phyloP scores from a whole-genome alignment of 1,140 invertebrate species.

The Bombus ignitus region DNA sequence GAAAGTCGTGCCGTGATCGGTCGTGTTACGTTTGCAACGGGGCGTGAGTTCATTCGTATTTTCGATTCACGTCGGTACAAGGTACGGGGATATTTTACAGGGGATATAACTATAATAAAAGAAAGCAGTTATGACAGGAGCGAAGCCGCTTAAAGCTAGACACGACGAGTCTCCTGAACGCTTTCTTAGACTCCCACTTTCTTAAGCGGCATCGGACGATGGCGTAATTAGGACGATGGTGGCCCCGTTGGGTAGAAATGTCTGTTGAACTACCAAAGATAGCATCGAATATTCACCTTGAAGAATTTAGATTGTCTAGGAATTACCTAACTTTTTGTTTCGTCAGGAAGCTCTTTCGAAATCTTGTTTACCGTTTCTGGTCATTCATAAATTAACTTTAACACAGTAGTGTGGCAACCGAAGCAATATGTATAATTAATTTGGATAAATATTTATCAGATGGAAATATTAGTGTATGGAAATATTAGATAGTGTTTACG shows the following conservation, averaged over 20 bases:
- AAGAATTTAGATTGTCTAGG: background rate
- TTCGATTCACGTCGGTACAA: conserved; percentile 30
- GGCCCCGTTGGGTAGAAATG: background rate
- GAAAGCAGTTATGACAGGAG: conserved; percentile 23
- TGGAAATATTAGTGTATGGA: no score
- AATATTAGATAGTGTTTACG: no score
- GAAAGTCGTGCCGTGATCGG: conserved; percentile 34
- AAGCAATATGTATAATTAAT: no score
- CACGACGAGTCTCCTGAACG: no score
- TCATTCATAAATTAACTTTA: no score
- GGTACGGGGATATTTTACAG: conserved; percentile 31
- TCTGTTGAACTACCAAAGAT: background rate
- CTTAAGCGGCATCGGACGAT: background rate
- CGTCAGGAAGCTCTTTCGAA: background rate
- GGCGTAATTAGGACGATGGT: background rate
- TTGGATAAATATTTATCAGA: no score
- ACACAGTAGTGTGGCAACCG: no score
- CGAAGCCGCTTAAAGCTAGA: no score
- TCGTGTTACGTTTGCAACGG: conserved; percentile 14
- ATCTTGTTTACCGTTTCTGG: no score
- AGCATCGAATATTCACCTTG: background rate
- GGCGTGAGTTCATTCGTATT: conserved; percentile 32
- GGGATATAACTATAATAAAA: conserved; percentile 42
- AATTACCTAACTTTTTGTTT: background rate
- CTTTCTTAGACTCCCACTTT: conserved; percentile 10